Percentiles rank a stretch among this genome's conserved stretches.
phyloP scores from a whole-genome alignment of 2,888 invertebrate species.

The Drosophila imparisetae region DNA sequence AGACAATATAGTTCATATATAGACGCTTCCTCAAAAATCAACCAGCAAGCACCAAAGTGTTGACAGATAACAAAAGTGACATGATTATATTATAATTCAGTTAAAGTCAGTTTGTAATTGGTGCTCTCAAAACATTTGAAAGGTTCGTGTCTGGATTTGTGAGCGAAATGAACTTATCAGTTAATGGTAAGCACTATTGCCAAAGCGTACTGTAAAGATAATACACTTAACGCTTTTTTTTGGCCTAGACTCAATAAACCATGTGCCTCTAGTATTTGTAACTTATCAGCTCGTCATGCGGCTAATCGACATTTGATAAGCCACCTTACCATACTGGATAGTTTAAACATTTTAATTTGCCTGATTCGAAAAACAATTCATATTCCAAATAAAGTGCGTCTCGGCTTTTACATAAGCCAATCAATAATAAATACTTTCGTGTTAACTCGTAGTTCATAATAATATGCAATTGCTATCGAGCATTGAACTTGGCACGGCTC shows the following conservation, averaged over 20 bases:
- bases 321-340: constrained; percentile 11
- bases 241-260: not conserved
- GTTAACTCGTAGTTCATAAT: not conserved
- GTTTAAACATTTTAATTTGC: constrained; percentile 12
- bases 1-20: not conserved
- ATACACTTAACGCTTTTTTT: constrained; percentile 18
- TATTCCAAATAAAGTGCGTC: not conserved
- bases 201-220: constrained; percentile 36
- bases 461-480: constrained; percentile 60
- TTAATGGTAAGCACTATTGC: constrained; percentile 5
- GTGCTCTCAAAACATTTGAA: constrained; percentile 4
- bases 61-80: constrained; percentile 11
- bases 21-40: not conserved
- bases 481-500: constrained; percentile 64
- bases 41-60: not conserved
- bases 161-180: constrained; percentile 14
- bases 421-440: not conserved
- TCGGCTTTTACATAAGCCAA: not conserved
- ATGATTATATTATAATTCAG: constrained; percentile 3
- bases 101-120: constrained; percentile 21
- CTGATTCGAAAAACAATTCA: constrained; percentile 6
- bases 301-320: constrained; percentile 43
- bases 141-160: constrained; percentile 1
- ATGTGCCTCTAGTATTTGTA: not conserved
- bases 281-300: constrained; percentile 27